Conservation (phyloP, 2,797 vertebrate genomes). For the Serranus cabrilla region DNA sequence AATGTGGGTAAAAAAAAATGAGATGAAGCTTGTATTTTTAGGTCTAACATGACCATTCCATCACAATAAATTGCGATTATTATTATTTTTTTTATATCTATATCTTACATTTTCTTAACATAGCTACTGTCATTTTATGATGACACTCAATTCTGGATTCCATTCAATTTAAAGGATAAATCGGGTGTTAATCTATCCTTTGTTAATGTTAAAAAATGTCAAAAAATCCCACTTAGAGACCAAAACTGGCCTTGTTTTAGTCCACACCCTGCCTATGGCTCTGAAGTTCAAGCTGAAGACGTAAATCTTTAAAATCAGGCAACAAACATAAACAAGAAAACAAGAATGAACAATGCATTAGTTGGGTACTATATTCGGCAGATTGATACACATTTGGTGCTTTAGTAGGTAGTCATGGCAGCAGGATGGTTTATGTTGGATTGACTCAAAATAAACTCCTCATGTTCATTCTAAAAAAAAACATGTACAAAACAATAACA, state of each 20-base stretch:
- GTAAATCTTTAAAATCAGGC: background rate
- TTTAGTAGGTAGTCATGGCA: slow-evolving; percentile 1
- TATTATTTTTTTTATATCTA: background rate
- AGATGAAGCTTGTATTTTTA: too few species aligned
- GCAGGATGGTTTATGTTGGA: background rate
- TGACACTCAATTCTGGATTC: background rate
- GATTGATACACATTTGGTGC: slow-evolving; percentile 19
- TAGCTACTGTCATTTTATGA: background rate
- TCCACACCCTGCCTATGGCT: background rate
- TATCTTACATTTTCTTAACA: background rate
- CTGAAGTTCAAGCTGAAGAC: background rate
- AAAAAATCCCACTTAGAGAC: slow-evolving; percentile 28
- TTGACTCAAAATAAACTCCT: slow-evolving; percentile 4
- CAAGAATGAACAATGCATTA: background rate
- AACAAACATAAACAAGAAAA: too few species aligned
- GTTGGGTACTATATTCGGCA: slow-evolving; percentile 25
- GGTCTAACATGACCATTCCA: too few species aligned
- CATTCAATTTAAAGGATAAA: background rate
- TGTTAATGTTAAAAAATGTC: slow-evolving; percentile 23
- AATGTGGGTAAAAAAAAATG: too few species aligned
- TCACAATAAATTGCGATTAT: background rate
- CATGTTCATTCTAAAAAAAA: background rate
- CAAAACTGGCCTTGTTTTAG: background rate
- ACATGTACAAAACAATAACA: background rate
- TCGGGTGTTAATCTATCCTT: background rate